These are phyloP conservation scores for Oreonectes daqikongensis DNA, from an alignment of 2,797 vertebrate genomes.

Conservation along the genomic window DNA sequence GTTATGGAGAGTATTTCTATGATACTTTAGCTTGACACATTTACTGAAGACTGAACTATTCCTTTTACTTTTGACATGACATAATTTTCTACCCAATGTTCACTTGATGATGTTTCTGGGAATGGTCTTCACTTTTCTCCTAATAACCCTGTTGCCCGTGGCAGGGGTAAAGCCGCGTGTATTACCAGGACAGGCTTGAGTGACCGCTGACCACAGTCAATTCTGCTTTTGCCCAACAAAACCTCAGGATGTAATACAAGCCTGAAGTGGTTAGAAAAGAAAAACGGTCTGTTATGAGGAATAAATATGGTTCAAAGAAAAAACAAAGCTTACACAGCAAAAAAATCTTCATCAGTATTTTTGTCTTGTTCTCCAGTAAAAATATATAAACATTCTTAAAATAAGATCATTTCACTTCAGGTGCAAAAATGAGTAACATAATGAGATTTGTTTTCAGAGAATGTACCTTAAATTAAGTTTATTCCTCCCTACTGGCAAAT, in stretches of 20 bases:
- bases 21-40: no score
- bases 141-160: not conserved
- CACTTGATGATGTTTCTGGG: slow-evolving; percentile 15
- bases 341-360: not conserved
- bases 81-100: not conserved
- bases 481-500: not conserved
- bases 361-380: not conserved
- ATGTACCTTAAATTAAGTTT: no score
- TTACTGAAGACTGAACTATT: not conserved
- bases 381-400: not conserved
- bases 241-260: not conserved
- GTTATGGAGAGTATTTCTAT: no score
- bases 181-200: slow-evolving; percentile 30
- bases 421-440: not conserved
- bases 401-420: not conserved
- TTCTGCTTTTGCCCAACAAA: slow-evolving; percentile 17
- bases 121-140: not conserved
- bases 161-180: not conserved
- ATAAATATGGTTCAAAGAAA: not conserved
- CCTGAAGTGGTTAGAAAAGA: not conserved
- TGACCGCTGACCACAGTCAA: slow-evolving; percentile 43
- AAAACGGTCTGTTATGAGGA: not conserved
- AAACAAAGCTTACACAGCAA: not conserved
- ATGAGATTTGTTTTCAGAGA: not conserved
- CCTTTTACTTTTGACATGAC: not conserved